phyloP scores from a whole-genome alignment of 2,113 vertebrate species.

The Sinocyclocheilus maitianheensis region DNA sequence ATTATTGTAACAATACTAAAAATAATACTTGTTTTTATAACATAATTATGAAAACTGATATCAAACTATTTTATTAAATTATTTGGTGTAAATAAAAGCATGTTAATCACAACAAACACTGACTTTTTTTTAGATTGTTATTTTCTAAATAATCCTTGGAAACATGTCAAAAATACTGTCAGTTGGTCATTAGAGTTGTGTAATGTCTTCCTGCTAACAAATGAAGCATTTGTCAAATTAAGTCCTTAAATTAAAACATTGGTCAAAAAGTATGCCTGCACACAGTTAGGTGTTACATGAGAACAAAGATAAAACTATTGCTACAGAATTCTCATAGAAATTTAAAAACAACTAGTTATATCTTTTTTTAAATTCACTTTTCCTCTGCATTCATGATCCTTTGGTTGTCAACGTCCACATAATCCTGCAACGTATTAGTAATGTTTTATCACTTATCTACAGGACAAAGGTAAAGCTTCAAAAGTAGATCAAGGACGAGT shows the following conservation, averaged over 20 bases:
- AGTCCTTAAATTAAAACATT: background rate
- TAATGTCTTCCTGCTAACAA: background rate
- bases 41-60: background rate
- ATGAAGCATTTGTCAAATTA: background rate
- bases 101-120: background rate
- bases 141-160: background rate
- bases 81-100: background rate
- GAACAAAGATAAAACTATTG: background rate
- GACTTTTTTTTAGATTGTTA: background rate
- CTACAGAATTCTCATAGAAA: background rate
- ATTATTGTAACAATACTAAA: background rate
- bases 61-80: background rate
- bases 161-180: background rate
- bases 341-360: background rate
- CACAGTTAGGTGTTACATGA: background rate
- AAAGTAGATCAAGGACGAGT: background rate
- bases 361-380: background rate
- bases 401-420: constrained; percentile 69
- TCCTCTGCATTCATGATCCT: constrained; percentile 37
- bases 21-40: no score
- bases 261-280: background rate
- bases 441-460: constrained; percentile 25
- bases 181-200: background rate
- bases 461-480: constrained; percentile 2
- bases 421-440: constrained; percentile 65